Evolutionary conservation across 2,888 invertebrate species (phyloP).

Genomic region (Tuberolachnus salignus): DNA sequence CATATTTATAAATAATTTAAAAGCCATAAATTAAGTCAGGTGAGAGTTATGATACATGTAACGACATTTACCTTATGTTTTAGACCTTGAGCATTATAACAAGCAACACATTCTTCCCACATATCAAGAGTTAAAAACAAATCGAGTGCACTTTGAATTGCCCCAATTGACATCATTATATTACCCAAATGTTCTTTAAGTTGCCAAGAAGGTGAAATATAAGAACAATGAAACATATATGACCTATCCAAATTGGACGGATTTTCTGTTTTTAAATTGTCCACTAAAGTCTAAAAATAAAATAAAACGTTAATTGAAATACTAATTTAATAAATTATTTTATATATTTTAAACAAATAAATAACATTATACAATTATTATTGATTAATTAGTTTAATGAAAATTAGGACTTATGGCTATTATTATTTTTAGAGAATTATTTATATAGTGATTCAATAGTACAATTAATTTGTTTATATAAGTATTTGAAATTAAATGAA

Average conservation of each 20-base stretch:
- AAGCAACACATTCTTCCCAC: conserved; percentile 93
- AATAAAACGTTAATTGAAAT: not conserved
- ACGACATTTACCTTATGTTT: conserved; percentile 73
- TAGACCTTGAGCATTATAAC: conserved; percentile 83
- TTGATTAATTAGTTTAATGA: no score
- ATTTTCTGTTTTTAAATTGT: conserved; percentile 64
- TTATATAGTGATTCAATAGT: no score
- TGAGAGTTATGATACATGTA: not conserved
- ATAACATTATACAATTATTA: no score
- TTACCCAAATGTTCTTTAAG: conserved; percentile 80
- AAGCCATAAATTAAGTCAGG: not conserved
- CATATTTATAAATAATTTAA: not conserved
- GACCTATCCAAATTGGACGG: conserved; percentile 65
- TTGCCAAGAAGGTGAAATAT: conserved; percentile 76
- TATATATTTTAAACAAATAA: no score
- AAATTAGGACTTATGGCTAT: no score
- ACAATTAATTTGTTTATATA: no score
- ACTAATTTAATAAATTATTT: not conserved
- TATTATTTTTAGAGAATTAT: no score
- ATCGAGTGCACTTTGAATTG: conserved; percentile 83
- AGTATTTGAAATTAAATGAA: no score
- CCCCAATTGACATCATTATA: conserved; percentile 78
- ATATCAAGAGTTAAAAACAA: conserved; percentile 75
- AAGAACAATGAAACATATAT: conserved; percentile 73
- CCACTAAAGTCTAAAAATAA: conserved; percentile 67